Evolutionary conservation across 2,113 vertebrate genomes (phyloP).

Genomic region (Muntiacus reevesi): DNA sequence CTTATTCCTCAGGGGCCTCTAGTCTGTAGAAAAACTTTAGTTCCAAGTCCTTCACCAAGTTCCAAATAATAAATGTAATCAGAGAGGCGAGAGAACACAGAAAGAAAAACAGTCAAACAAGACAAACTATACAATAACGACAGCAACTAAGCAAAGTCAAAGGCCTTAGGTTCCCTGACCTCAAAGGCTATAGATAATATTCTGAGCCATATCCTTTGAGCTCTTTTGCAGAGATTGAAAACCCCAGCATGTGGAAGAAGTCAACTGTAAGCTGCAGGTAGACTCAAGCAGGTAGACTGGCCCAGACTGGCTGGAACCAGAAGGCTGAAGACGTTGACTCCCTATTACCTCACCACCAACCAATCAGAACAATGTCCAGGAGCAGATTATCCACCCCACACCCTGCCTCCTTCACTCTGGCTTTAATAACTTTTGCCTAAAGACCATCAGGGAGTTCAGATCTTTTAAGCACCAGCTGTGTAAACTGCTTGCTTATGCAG

Average conservation of each 20-base stretch:
- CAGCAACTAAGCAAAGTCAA: neutral
- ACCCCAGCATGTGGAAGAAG: neutral
- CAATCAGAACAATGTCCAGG: neutral
- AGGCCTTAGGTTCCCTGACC: neutral
- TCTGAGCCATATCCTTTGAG: neutral
- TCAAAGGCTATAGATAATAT: neutral
- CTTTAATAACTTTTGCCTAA: neutral
- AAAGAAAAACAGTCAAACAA: neutral
- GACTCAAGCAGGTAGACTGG: neutral
- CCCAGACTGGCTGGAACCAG: neutral
- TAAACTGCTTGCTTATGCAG: neutral
- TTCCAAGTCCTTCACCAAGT: neutral
- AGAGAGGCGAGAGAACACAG: neutral
- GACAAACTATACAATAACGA: neutral
- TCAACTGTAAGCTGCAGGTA: neutral
- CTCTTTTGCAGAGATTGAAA: neutral
- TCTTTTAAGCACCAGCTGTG: neutral
- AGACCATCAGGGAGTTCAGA: neutral
- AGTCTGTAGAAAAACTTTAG: neutral
- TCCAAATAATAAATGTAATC: neutral
- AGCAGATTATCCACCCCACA: neutral
- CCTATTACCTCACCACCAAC: neutral
- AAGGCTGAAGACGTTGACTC: neutral
- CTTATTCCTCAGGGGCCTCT: neutral
- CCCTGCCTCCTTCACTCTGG: neutral